Base-by-base conservation (phyloP, 2,888 invertebrate genomes). In the Aspidapion aeneum region DNA sequence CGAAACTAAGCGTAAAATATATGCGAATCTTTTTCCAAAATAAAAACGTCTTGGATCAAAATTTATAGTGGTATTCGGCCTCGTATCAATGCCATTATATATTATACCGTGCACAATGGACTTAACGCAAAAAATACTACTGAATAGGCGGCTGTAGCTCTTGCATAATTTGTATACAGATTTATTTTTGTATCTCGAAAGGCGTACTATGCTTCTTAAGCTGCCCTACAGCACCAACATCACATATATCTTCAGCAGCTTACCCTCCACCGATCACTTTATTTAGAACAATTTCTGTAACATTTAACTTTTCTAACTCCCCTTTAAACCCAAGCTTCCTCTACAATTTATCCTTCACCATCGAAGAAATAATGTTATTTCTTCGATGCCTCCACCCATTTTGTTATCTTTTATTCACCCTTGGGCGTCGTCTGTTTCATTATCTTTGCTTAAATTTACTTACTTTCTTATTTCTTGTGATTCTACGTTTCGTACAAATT, bases 81-180 rank as follows among this genome's bases (percentile, higher is more conserved):
- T 70, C 35, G 73, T 74, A 73, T 76, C 73, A 73, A 73, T 73
- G 74, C 73, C 35, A 77, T 77, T 77, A 78, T 78, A 77, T 78
- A 77, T 79, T 77, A 77, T 75, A 67, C 63, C 66, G 56, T 18
- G 73, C 74, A 78, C 77, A 78, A 78, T 78, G 72, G 77, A 73
- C 74, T 76, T 77, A 75, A 72, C 72, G 72, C 73, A 75, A 75
- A 76, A 66, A 64, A 65, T 55, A 48, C 59, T 63, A 51, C 61
- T 64, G 61, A 66, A 66, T 63, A 66, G 60, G 62, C 63, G 62
- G 66, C 64, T 62, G 66, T 58, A 64, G 58, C 64, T 64, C 66
- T 69, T 70, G 72, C 70, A 73, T 71, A 72, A 71, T 70, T 70
- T 71, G 61, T 68, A 35, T 35, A 57, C 65, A 62, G 70, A 70